Evolutionary conservation across 2,888 invertebrate genomes (phyloP), one percentile per base, ranked within the genome.

Genomic region (Apamea monoglypha): DNA sequence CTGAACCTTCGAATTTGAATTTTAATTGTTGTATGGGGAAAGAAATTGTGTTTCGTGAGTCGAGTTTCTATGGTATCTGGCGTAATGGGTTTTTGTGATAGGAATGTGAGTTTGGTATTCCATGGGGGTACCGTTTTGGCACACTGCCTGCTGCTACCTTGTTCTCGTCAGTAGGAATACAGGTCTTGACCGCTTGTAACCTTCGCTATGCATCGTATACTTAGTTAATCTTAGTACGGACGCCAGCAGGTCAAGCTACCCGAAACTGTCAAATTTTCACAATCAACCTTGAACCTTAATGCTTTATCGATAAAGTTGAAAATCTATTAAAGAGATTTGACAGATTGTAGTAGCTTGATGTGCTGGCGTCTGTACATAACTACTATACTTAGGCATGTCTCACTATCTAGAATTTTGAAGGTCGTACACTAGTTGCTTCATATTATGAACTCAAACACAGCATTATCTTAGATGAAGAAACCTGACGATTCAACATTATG

Each of bases 1-100:
- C 32, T 67, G 40, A 47, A 74, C 80, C 75, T 83, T 80, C 82
- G 78, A 79, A 87, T 85, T 84, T 80, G 74, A 89, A 90, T 89
- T 78, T 74, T 69, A 87, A 89, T 90, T 84, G 81, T 78, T 74
- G 63, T 77, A 81, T 90, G 87, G 81, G 81, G 89, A 78, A 89
- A 85, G 63, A 81, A 75, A 83, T 75, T 40, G 78, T 74, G 36
- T n/a, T 0, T 50, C 5, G 32, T 25, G 70, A 61, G 44, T 25
- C 32, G 73, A 74, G 64, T 61, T 47, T 21, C 56, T 36, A 75
- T 83, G 78, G 72, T 76, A 68, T 74, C 78, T 84, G 53, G 68
- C 64, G 56, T 50, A 68, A 84, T 32, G 21, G 14, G 25, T 64
- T 71, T 68, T 53, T 63, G 63, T 68, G 18, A 47, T 32, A 56